These are phyloP conservation scores for Brassicogethes aeneus DNA, from an alignment of 2,888 invertebrate genomes.

Conservation along the genomic window DNA sequence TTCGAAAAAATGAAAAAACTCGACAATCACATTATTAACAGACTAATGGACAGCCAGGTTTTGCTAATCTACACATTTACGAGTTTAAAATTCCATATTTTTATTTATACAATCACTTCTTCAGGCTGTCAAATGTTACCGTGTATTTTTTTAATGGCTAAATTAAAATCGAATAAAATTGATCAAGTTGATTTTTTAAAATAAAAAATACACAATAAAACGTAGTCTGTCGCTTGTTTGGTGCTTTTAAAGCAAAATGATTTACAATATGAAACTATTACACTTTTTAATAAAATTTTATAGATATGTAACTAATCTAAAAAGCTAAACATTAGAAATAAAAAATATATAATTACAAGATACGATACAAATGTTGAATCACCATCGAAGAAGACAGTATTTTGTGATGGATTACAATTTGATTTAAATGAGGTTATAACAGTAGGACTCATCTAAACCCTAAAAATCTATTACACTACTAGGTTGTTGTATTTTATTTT, in stretches of 20 bases:
- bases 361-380: conserved; percentile 12
- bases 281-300: conserved; percentile 6
- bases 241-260: conserved; percentile 9
- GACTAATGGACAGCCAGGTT: conserved; percentile 22
- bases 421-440: conserved; percentile 17
- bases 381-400: conserved; percentile 9
- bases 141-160: conserved; percentile 1
- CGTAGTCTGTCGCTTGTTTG: too few relatives aligned
- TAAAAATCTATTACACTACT: conserved; percentile 32
- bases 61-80: conserved; percentile 28
- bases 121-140: neutral
- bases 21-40: conserved; percentile 16
- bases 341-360: conserved; percentile 19
- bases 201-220: too few relatives aligned
- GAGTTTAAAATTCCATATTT: conserved; percentile 18
- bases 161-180: too few relatives aligned
- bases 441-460: conserved; percentile 27
- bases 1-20: too few relatives aligned
- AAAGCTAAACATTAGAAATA: conserved; percentile 10
- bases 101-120: conserved; percentile 19
- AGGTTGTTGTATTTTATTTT: conserved; percentile 39
- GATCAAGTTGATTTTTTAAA: too few relatives aligned
- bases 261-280: conserved; percentile 11
- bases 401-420: conserved; percentile 20
- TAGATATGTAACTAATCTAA: conserved; percentile 2